Percentiles rank a stretch among this genome's conserved stretches.
Conservation (phyloP, 2,113 vertebrate genomes). For the Xiphophorus couchianus region DNA sequence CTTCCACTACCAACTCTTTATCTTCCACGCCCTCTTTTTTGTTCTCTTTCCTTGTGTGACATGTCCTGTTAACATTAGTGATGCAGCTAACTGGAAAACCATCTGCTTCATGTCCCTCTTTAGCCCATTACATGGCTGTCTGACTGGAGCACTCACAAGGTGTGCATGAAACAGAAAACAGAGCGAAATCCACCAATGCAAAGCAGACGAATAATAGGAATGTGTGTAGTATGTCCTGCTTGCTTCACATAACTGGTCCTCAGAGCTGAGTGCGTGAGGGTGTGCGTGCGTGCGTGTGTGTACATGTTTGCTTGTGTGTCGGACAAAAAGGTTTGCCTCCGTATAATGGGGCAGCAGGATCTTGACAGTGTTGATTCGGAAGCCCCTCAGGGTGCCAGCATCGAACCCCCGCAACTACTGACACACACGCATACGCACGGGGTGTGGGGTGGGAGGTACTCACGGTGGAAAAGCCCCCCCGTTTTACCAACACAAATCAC, state of each 20-base stretch:
- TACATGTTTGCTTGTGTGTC: slow-evolving; percentile 4
- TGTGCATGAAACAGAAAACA: slow-evolving; percentile 3
- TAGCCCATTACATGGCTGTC: slow-evolving; percentile 66
- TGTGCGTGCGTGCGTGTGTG: neutral
- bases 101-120: slow-evolving; percentile 64
- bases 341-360: slow-evolving; percentile 72
- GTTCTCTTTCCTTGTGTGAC: slow-evolving; percentile 41
- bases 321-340: slow-evolving; percentile 53
- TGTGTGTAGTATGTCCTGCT: slow-evolving; percentile 17
- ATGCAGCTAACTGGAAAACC: slow-evolving; percentile 65
- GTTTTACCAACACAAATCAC: slow-evolving; percentile 82
- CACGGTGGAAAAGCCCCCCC: slow-evolving; percentile 68
- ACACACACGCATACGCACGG: slow-evolving; percentile 11
- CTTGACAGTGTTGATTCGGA: slow-evolving; percentile 76
- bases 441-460: slow-evolving; percentile 47
- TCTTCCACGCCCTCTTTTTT: slow-evolving; percentile 26
- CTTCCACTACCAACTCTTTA: slow-evolving; percentile 20
- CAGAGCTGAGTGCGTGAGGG: neutral
- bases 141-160: slow-evolving; percentile 46
- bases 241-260: slow-evolving; percentile 29
- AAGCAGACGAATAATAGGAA: slow-evolving; percentile 3
- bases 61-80: slow-evolving; percentile 66
- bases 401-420: slow-evolving; percentile 39
- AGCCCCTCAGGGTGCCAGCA: slow-evolving; percentile 54
- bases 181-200: slow-evolving; percentile 15